Conservation (phyloP, 2,113 vertebrate species). For the Diadophis punctatus region DNA sequence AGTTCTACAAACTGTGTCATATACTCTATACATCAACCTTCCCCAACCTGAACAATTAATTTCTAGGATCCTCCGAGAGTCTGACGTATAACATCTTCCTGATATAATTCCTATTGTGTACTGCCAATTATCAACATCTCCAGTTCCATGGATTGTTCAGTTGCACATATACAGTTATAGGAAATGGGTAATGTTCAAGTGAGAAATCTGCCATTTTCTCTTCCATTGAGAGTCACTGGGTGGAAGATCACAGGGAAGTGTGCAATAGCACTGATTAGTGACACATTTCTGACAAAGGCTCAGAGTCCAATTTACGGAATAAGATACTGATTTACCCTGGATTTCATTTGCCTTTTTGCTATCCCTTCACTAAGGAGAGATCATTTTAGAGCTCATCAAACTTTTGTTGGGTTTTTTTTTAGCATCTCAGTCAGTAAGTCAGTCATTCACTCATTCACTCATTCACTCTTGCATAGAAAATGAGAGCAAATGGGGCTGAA, state of each 20-base stretch:
- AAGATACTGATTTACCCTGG: background rate
- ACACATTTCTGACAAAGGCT: background rate
- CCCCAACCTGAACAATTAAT: background rate
- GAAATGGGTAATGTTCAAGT: background rate
- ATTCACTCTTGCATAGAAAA: background rate
- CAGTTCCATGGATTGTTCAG: background rate
- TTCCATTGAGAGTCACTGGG: background rate
- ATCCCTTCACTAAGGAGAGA: background rate
- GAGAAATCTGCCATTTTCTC: background rate
- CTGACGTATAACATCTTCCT: background rate
- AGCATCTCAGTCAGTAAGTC: background rate
- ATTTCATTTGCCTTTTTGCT: background rate
- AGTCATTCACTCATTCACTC: background rate
- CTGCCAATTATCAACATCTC: background rate
- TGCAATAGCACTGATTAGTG: background rate
- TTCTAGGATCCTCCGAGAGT: background rate
- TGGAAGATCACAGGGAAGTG: background rate
- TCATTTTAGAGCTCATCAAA: background rate
- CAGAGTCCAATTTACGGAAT: background rate
- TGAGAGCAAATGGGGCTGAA: background rate
- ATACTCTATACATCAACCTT: background rate
- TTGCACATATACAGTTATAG: background rate
- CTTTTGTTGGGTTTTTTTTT: background rate
- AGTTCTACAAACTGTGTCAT: background rate
- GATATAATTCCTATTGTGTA: background rate